Evolutionary conservation across 2,888 invertebrate species (phyloP).

Genomic region (Epistrophe eligans): DNA sequence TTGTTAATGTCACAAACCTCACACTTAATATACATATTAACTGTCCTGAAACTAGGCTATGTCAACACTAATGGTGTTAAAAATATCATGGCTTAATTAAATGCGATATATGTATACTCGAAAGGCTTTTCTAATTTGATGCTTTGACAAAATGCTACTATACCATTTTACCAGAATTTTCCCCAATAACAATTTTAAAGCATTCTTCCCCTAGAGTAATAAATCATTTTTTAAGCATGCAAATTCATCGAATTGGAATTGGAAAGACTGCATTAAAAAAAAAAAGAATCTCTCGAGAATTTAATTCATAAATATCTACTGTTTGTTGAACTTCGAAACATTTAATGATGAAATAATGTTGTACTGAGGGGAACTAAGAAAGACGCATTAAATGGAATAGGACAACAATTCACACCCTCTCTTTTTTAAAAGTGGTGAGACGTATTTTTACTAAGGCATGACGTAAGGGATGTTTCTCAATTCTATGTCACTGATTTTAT

Average conservation of each 20-base stretch:
- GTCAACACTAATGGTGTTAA: not conserved
- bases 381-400: not conserved
- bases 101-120: not conserved
- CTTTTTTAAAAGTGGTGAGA: not conserved
- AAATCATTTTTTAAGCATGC: constrained; percentile 50
- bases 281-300: constrained; percentile 38
- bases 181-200: not conserved
- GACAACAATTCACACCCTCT: constrained; percentile 53
- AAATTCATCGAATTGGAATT: constrained; percentile 44
- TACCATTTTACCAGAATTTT: not conserved
- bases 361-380: not conserved
- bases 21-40: constrained; percentile 5
- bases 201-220: not conserved
- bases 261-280: constrained; percentile 4
- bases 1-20: constrained; percentile 2
- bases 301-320: constrained; percentile 4
- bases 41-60: not conserved
- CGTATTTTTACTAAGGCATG: not conserved
- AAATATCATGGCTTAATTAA: constrained; percentile 5
- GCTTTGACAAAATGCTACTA: not conserved
- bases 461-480: constrained; percentile 2
- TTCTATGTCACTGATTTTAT: not conserved
- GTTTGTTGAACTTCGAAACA: constrained; percentile 41
- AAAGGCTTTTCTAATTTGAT: not conserved
- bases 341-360: constrained; percentile 24